A percentile compares a stretch with the other conserved stretches of the same genome.
Evolutionary conservation across 2,888 invertebrate genomes (phyloP).

Genomic region (Drosophila gaucha): DNA sequence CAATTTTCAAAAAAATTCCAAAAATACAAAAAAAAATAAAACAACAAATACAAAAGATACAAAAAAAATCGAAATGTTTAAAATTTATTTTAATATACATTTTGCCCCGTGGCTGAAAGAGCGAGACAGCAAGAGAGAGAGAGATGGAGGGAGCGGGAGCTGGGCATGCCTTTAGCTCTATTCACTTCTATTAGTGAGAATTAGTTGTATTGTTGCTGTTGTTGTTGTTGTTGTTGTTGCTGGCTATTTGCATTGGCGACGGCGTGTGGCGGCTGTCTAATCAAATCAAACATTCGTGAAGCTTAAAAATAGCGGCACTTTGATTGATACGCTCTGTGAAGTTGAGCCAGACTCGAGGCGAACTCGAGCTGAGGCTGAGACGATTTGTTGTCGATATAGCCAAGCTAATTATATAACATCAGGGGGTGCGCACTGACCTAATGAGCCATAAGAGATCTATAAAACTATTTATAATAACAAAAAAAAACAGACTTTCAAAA

Average conservation of each 20-base stretch:
- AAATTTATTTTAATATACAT: conserved; percentile 68
- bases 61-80: conserved; percentile 59
- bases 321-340: conserved; percentile 57
- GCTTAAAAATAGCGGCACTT: conserved; percentile 73
- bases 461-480: conserved; percentile 50
- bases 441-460: conserved; percentile 63
- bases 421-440: conserved; percentile 61
- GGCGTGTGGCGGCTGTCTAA: conserved; percentile 77
- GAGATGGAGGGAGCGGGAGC: neutral
- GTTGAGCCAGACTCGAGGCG: conserved; percentile 14
- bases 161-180: conserved; percentile 12
- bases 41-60: conserved; percentile 17
- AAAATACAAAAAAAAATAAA: conserved; percentile 42
- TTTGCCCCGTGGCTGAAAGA: conserved; percentile 50
- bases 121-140: conserved; percentile 29
- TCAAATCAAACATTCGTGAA: conserved; percentile 60
- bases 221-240: conserved; percentile 12
- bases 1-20: conserved; percentile 23
- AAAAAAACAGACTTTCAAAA: conserved; percentile 41
- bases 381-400: conserved; percentile 16
- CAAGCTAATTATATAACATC: conserved; percentile 65
- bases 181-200: conserved; percentile 66
- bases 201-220: conserved; percentile 59
- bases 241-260: conserved; percentile 57
- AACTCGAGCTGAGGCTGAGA: conserved; percentile 7